A percentile compares a stretch with the other conserved stretches of the same genome.
Conservation (phyloP, 2,797 vertebrate species). For the Liparis tanakae region DNA sequence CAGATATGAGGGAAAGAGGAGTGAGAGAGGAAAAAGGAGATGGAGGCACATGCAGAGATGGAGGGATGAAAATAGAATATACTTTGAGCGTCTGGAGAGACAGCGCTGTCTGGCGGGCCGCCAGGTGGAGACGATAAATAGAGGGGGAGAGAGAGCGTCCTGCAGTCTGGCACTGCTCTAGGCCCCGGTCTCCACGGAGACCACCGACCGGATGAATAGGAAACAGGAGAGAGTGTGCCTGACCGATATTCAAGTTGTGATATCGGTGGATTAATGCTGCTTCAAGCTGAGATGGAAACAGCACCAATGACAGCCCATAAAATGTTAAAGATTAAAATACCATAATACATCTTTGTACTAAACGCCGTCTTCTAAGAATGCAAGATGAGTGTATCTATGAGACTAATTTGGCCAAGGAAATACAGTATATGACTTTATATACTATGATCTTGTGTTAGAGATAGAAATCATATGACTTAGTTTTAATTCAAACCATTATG, state of each 20-base stretch:
- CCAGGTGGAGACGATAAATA: conserved; percentile 49
- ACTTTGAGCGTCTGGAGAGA: conserved; percentile 31
- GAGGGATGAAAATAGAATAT: conserved; percentile 39
- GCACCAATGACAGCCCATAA: not conserved
- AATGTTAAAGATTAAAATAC: conserved; percentile 1
- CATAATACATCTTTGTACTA: not conserved
- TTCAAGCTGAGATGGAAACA: conserved; percentile 7
- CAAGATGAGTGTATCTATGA: not conserved
- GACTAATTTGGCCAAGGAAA: not conserved
- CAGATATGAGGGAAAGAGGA: not conserved
- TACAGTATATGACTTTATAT: too few species aligned
- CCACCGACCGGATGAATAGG: conserved; percentile 28
- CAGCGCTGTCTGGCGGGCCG: conserved; percentile 41
- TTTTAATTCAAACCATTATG: too few species aligned
- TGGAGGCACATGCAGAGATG: conserved; percentile 5
- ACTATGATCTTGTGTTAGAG: too few species aligned
- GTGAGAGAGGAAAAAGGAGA: not conserved
- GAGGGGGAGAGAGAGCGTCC: conserved; percentile 19
- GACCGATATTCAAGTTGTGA: conserved; percentile 10
- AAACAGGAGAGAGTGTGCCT: conserved; percentile 11
- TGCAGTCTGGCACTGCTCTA: conserved; percentile 44
- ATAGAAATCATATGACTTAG: too few species aligned
- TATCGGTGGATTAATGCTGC: not conserved
- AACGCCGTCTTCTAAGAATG: not conserved
- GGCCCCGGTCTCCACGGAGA: conserved; percentile 49